Conservation (phyloP, 2,888 invertebrate genomes). For the Xestoiulus laeticollis region DNA sequence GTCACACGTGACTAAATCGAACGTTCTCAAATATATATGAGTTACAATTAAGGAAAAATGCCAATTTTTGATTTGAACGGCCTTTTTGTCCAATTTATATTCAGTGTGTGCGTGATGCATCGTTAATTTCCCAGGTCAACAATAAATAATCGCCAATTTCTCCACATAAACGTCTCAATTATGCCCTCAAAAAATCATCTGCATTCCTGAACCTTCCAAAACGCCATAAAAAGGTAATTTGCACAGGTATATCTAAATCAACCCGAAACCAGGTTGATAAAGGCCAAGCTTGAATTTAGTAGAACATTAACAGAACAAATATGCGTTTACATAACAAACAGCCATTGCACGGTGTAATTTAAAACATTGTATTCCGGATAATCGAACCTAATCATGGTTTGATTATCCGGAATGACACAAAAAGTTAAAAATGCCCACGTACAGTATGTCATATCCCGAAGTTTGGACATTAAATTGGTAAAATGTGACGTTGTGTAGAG, state of each 20-base stretch:
- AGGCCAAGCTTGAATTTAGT: background rate
- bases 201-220: background rate
- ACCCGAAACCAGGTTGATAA: background rate
- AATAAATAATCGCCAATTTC: background rate
- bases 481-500: too few species aligned
- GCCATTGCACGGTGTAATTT: too few species aligned
- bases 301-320: too few species aligned
- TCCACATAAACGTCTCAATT: conserved; percentile 19
- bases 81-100: background rate
- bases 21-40: background rate
- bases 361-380: too few species aligned
- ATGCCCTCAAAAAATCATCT: background rate
- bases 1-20: background rate
- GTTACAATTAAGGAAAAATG: background rate
- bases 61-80: background rate
- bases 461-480: too few species aligned
- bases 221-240: background rate
- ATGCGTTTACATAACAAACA: too few species aligned
- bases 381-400: too few species aligned
- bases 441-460: too few species aligned
- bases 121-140: conserved; percentile 12
- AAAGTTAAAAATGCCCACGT: too few species aligned
- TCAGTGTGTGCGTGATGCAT: background rate
- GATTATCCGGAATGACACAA: too few species aligned
- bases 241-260: too few species aligned